Conservation (phyloP, 2,113 vertebrate species). For the Neopipo cinnamomea region DNA sequence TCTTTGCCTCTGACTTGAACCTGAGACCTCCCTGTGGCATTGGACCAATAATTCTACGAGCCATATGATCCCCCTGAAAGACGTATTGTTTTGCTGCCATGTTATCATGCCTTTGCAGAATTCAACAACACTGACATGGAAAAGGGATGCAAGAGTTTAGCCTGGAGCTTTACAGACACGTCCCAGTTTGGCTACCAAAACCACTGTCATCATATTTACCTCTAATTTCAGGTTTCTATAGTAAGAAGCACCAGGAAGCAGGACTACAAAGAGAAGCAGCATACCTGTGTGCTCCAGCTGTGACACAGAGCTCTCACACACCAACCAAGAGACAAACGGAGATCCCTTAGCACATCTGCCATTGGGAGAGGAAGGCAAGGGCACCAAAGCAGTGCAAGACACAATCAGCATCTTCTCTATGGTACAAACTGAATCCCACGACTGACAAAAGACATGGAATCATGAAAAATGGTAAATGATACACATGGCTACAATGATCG, state of each 20-base stretch:
- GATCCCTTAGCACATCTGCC: background rate
- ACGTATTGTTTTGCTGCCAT: background rate
- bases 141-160: background rate
- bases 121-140: accelerated
- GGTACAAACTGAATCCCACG: background rate
- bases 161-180: background rate
- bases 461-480: accelerated
- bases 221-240: background rate
- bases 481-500: background rate
- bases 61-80: background rate
- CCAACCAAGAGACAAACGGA: background rate
- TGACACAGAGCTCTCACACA: accelerated
- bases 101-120: background rate
- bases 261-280: background rate
- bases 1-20: background rate
- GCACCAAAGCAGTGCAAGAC: background rate
- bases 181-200: background rate
- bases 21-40: background rate
- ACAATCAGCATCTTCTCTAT: background rate
- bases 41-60: background rate
- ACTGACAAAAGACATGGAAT: background rate
- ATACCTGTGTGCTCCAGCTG: background rate
- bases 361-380: background rate
- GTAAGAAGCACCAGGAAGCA: background rate
- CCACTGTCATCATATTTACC: accelerated